Evolutionary conservation across 2,113 vertebrate genomes (phyloP).

Genomic region (Nannospalax galili): DNA sequence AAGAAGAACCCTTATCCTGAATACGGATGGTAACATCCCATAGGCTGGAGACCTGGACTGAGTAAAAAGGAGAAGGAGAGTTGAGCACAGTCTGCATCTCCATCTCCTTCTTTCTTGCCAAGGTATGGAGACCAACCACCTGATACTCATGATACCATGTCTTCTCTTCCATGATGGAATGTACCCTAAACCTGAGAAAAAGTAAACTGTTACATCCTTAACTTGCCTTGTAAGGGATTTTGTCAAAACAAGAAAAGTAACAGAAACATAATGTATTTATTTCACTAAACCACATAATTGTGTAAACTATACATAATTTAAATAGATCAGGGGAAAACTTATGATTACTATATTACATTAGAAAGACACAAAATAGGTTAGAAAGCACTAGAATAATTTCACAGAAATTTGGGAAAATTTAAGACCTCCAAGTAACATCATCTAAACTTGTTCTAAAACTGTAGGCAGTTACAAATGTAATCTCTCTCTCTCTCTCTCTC

Average conservation of each 20-base stretch:
- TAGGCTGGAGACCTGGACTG: no score
- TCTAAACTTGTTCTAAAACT: constrained; percentile 24
- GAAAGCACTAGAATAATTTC: constrained; percentile 19
- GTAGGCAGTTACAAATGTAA: no score
- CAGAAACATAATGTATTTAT: background rate
- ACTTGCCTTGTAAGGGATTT: background rate
- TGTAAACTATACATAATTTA: background rate
- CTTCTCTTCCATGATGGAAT: background rate
- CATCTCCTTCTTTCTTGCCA: background rate
- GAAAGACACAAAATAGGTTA: background rate
- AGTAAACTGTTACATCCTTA: background rate
- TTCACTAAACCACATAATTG: background rate
- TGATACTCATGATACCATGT: background rate
- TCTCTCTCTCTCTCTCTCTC: no score
- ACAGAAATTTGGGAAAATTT: no score
- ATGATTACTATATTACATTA: background rate
- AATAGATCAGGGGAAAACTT: background rate
- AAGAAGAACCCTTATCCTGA: background rate
- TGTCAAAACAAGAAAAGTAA: background rate
- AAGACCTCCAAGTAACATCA: background rate
- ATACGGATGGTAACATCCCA: background rate
- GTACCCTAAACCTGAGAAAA: background rate
- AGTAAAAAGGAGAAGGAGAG: background rate
- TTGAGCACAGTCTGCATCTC: background rate
- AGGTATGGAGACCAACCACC: background rate